Evolutionary conservation across 2,113 vertebrate species (phyloP).

Genomic region (Tachuris rubrigastra): DNA sequence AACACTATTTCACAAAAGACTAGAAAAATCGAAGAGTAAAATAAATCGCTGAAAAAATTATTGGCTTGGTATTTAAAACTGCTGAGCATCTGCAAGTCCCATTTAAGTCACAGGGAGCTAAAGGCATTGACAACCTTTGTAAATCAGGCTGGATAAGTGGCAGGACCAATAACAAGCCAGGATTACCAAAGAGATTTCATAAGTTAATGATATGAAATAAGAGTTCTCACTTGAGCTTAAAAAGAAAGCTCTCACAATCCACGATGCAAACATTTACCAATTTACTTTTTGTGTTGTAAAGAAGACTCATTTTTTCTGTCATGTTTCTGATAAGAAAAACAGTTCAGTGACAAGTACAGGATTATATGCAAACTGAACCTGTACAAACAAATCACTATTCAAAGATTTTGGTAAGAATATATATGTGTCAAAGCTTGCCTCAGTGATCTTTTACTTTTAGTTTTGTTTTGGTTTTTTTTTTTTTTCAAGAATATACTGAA

Average conservation of each 20-base stretch:
- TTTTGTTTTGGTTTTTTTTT: not conserved
- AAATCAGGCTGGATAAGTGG: not conserved
- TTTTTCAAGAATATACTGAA: not conserved
- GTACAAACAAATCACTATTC: slow-evolving; percentile 4
- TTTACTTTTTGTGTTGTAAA: not conserved
- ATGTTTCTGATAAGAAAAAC: not conserved
- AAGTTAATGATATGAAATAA: not conserved
- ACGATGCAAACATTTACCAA: not conserved
- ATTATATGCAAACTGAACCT: not conserved
- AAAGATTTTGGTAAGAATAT: not conserved
- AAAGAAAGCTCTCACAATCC: not conserved
- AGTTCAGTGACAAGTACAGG: not conserved
- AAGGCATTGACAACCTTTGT: not conserved
- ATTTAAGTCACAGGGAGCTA: not conserved
- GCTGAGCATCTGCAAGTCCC: not conserved
- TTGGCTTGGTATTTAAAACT: slow-evolving; percentile 36
- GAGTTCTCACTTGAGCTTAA: not conserved
- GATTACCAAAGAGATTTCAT: not conserved
- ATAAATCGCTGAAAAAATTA: slow-evolving; percentile 9
- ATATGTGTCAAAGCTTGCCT: not conserved
- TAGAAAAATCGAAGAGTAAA: not conserved
- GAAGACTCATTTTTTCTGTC: not conserved
- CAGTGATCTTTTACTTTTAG: not conserved
- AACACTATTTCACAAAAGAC: not conserved
- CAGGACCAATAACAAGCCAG: not conserved